These are phyloP conservation scores for Tanytarsus gracilentus DNA, from an alignment of 2,888 invertebrate genomes.

Conservation along the genomic window DNA sequence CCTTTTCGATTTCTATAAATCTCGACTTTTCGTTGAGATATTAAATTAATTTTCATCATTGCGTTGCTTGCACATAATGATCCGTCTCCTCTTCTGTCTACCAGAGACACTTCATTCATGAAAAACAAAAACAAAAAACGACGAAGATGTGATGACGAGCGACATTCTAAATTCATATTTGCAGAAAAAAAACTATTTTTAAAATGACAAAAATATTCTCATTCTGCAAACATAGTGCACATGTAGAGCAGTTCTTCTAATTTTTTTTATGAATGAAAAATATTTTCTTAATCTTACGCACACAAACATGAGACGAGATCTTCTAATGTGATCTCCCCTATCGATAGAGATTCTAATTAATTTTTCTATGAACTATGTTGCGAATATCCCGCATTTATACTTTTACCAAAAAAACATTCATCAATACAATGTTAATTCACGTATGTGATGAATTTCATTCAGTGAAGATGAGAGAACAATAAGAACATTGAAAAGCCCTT, in stretches of 20 bases:
- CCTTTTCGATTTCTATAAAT: not conserved
- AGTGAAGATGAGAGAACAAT: too few relatives aligned
- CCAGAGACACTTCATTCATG: not conserved
- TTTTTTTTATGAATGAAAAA: constrained; percentile 23
- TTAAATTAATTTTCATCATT: not conserved
- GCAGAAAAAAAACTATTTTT: constrained; percentile 25
- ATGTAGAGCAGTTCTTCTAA: not conserved
- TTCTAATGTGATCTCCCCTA: not conserved
- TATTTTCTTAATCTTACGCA: not conserved
- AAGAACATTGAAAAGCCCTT: not conserved
- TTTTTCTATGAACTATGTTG: not conserved
- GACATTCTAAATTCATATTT: not conserved
- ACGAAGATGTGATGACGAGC: not conserved
- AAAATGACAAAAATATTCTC: constrained; percentile 20
- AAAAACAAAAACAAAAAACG: not conserved
- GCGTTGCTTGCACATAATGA: not conserved
- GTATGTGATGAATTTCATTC: too few relatives aligned
- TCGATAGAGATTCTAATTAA: not conserved
- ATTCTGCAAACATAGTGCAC: not conserved
- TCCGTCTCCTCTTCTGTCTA: not conserved
- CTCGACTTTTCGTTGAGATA: not conserved
- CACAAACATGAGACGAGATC: not conserved
- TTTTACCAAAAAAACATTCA: not conserved
- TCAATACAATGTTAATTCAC: too few relatives aligned
- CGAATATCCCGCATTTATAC: not conserved